Evolutionary conservation across 2,888 invertebrate genomes (phyloP).

Genomic region (Pterobdella sp.): DNA sequence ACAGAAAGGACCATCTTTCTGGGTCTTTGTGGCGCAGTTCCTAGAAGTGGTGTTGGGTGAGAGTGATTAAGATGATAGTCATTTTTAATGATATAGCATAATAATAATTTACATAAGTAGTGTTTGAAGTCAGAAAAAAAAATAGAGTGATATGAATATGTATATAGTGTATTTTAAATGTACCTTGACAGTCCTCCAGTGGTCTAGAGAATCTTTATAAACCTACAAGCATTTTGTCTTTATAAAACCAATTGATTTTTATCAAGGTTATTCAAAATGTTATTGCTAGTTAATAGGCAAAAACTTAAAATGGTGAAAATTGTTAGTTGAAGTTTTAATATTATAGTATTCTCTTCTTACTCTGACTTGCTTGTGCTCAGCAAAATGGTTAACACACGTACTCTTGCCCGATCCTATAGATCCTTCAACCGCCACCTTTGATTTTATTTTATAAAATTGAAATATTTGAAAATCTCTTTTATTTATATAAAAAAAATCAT

Average conservation of each 20-base stretch:
- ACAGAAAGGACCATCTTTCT: slow-evolving; percentile 48
- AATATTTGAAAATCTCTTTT: no score
- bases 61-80: no score
- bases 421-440: slow-evolving; percentile 48
- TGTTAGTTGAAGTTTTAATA: neutral
- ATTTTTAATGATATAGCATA: no score
- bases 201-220: neutral
- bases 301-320: neutral
- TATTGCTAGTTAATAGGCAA: neutral
- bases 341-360: neutral
- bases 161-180: no score
- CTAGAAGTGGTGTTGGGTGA: slow-evolving; percentile 39
- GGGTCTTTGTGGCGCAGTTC: slow-evolving; percentile 46
- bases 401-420: slow-evolving; percentile 49
- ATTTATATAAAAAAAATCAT: neutral
- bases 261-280: neutral
- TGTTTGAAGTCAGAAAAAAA: no score
- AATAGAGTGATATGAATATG: no score
- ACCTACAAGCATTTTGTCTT: neutral
- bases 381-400: slow-evolving; percentile 10
- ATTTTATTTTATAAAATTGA: neutral
- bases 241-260: neutral
- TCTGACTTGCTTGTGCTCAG: slow-evolving; percentile 16
- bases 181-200: slow-evolving; percentile 12
- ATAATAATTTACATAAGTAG: no score